Conservation (phyloP, 1,140 invertebrate genomes). For the Lordiphosa mommai region DNA sequence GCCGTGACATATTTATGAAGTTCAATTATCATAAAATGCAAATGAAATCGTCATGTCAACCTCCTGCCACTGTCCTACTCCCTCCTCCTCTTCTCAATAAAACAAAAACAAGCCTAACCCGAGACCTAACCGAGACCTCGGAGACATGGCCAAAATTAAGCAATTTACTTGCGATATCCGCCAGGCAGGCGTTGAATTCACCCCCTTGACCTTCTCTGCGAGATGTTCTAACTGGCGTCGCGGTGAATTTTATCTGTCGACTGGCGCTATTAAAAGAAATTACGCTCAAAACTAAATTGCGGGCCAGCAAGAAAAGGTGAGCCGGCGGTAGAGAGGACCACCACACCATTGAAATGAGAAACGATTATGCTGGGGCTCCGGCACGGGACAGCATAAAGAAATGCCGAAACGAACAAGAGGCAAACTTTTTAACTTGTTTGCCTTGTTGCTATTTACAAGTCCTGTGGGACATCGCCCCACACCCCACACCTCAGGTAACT, state of each 20-base stretch:
- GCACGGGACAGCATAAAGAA: slow-evolving; percentile 59
- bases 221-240: slow-evolving; percentile 20
- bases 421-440: slow-evolving; percentile 79
- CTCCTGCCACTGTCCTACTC: slow-evolving; percentile 4
- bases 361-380: slow-evolving; percentile 73
- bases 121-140: slow-evolving; percentile 26
- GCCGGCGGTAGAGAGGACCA: slow-evolving; percentile 2
- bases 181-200: slow-evolving; percentile 19
- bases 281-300: slow-evolving; percentile 79
- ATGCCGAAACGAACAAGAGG: slow-evolving; percentile 57
- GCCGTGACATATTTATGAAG: slow-evolving; percentile 76
- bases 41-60: slow-evolving; percentile 78
- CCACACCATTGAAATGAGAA: slow-evolving; percentile 70
- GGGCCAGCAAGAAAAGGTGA: slow-evolving; percentile 62
- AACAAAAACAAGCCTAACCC: slow-evolving; percentile 58
- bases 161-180: slow-evolving; percentile 76
- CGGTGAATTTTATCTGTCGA: slow-evolving; percentile 67
- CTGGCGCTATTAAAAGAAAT: slow-evolving; percentile 78
- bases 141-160: slow-evolving; percentile 73
- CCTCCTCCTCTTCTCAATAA: slow-evolving; percentile 47
- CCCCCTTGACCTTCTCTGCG: slow-evolving; percentile 45
- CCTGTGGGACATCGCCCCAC: slow-evolving; percentile 55
- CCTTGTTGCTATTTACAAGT: slow-evolving; percentile 78
- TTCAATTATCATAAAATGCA: slow-evolving; percentile 79
- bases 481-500: slow-evolving; percentile 30